phyloP scores from a whole-genome alignment of 2,113 vertebrate genomes.

The Setophaga coronata region DNA sequence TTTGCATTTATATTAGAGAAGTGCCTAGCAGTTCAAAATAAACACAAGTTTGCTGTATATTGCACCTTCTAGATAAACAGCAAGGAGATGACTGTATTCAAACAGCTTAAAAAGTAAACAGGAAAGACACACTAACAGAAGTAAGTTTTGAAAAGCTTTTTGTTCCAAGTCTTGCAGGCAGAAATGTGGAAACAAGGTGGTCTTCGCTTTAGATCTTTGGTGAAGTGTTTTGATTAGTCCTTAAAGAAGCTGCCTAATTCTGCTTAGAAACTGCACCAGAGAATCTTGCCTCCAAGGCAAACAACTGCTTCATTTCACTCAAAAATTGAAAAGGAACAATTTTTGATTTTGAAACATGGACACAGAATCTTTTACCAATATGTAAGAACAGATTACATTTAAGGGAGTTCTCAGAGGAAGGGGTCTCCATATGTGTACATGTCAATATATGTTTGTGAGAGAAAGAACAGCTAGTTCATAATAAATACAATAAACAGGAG shows the following conservation, averaged over 20 bases:
- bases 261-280: not conserved
- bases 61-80: not conserved
- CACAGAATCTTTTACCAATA: not conserved
- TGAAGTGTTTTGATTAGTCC: not conserved
- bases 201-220: not conserved
- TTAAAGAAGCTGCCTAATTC: not conserved
- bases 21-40: not conserved
- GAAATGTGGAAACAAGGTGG: not conserved
- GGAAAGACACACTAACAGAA: not conserved
- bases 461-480: not conserved
- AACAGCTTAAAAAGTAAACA: not conserved
- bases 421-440: not conserved
- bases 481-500: not conserved
- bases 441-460: not conserved
- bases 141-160: not conserved
- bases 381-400: not conserved
- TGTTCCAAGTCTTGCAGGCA: not conserved
- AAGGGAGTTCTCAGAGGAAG: not conserved
- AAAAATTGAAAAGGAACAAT: not conserved
- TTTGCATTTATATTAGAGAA: constrained; percentile 31
- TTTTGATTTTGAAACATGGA: not conserved
- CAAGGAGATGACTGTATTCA: not conserved
- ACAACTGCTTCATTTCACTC: not conserved
- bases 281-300: not conserved
- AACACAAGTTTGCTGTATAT: not conserved